Evolutionary conservation across 2,797 vertebrate species (phyloP).

Genomic region (Peromyscus melanophrys): DNA sequence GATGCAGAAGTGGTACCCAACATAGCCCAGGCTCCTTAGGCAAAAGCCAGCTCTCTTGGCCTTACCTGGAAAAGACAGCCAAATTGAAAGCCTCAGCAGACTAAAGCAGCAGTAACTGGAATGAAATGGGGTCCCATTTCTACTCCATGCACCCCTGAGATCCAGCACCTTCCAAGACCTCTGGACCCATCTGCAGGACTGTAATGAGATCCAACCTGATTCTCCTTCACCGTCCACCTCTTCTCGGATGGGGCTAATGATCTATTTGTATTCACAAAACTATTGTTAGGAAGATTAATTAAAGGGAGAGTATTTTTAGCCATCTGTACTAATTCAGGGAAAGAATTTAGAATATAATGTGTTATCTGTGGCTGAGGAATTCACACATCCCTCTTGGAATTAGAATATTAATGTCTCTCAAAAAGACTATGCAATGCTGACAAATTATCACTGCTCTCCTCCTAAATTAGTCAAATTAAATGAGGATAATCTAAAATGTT

Average conservation of each 20-base stretch:
- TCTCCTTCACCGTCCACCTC: constrained; percentile 19
- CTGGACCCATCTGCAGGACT: neutral
- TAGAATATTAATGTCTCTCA: constrained; percentile 77
- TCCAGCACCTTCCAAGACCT: neutral
- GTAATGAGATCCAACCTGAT: neutral
- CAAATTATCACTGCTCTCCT: constrained; percentile 64
- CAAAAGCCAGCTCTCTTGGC: neutral
- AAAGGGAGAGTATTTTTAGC: constrained; percentile 82
- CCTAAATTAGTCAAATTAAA: constrained; percentile 76
- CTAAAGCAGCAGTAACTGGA: neutral
- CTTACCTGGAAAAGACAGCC: fast-evolving
- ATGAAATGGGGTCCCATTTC: neutral
- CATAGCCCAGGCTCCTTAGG: neutral
- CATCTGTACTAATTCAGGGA: constrained; percentile 81
- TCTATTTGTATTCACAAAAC: constrained; percentile 75
- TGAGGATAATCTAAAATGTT: constrained; percentile 43
- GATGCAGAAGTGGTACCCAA: neutral
- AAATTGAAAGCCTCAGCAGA: neutral
- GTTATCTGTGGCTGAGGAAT: constrained; percentile 79
- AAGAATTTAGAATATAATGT: constrained; percentile 67
- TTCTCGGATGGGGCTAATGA: neutral
- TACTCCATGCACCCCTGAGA: neutral
- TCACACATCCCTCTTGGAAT: constrained; percentile 66
- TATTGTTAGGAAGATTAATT: constrained; percentile 82
- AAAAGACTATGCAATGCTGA: neutral